Percentiles rank a stretch among this genome's conserved stretches.
These are phyloP conservation scores for Cephonodes hylas DNA, from an alignment of 2,888 invertebrate species.

Conservation along the genomic window DNA sequence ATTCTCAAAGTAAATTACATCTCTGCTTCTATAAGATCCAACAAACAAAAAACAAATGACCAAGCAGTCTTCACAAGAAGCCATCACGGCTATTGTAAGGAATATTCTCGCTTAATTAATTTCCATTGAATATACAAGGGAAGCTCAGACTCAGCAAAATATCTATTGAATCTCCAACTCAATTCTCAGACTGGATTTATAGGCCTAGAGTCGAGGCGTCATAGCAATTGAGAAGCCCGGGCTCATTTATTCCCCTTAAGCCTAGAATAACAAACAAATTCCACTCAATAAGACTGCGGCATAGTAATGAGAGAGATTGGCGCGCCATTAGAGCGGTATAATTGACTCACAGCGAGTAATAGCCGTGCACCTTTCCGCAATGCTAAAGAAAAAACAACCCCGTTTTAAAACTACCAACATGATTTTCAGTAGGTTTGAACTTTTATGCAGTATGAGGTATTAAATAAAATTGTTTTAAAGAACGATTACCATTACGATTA, in stretches of 20 bases:
- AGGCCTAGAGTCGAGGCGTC: background rate
- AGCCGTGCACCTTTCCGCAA: background rate
- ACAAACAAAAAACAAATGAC: background rate
- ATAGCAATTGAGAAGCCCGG: background rate
- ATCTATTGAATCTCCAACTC: too few relatives aligned
- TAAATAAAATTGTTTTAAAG: too few relatives aligned
- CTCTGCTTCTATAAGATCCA: background rate
- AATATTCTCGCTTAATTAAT: background rate
- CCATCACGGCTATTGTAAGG: background rate
- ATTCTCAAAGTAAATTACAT: background rate
- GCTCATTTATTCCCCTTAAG: background rate
- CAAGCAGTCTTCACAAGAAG: background rate
- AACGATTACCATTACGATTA: too few relatives aligned
- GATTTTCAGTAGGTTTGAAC: background rate
- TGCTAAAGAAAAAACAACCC: background rate
- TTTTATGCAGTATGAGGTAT: too few relatives aligned
- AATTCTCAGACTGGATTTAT: too few relatives aligned
- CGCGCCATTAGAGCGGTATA: conserved; percentile 7
- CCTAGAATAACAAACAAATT: background rate
- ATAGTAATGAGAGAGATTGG: conserved; percentile 3
- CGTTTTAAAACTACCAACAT: background rate
- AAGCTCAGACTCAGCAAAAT: background rate
- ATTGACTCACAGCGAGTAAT: background rate
- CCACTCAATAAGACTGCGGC: background rate
- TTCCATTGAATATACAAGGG: background rate